phyloP scores from a whole-genome alignment of 1,140 invertebrate genomes.

The Brachionus rubens region DNA sequence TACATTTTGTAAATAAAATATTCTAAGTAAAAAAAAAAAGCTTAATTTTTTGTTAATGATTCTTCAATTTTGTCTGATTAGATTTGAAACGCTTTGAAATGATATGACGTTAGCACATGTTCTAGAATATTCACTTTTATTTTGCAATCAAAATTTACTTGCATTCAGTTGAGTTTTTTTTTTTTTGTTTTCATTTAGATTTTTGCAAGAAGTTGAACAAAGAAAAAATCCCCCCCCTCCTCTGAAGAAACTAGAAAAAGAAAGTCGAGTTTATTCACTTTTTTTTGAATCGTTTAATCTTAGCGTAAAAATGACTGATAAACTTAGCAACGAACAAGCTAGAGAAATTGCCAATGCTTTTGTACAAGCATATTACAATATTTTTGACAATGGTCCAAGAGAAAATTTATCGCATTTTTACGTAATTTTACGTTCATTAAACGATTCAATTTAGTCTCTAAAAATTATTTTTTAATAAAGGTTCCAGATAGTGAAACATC shows the following conservation, averaged over 20 bases:
- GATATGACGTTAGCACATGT: conserved; percentile 41
- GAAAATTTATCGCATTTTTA: conserved; percentile 42
- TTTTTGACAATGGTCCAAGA: conserved; percentile 29
- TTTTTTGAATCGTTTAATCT: neutral
- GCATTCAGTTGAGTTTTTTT: neutral
- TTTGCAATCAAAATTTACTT: conserved; percentile 19
- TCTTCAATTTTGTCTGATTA: conserved; percentile 13
- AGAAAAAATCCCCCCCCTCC: no score
- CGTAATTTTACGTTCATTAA: neutral
- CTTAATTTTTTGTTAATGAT: neutral
- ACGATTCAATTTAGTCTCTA: neutral
- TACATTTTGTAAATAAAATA: neutral
- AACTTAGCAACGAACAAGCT: conserved; percentile 23
- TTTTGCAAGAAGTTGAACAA: no score
- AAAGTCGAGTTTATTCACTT: conserved; percentile 2
- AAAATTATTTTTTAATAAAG: neutral
- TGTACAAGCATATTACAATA: conserved; percentile 41
- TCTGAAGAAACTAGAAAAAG: neutral
- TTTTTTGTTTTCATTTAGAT: neutral
- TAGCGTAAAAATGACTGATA: conserved; percentile 27
- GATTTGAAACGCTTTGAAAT: neutral
- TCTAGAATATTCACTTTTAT: conserved; percentile 5
- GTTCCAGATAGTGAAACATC: conserved; percentile 43
- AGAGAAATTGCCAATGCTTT: conserved; percentile 42
- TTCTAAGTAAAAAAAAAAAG: neutral